Percentiles rank a stretch among this genome's conserved stretches.
phyloP scores from a whole-genome alignment of 1,140 invertebrate genomes.

The Diplogasteroides magnus region DNA sequence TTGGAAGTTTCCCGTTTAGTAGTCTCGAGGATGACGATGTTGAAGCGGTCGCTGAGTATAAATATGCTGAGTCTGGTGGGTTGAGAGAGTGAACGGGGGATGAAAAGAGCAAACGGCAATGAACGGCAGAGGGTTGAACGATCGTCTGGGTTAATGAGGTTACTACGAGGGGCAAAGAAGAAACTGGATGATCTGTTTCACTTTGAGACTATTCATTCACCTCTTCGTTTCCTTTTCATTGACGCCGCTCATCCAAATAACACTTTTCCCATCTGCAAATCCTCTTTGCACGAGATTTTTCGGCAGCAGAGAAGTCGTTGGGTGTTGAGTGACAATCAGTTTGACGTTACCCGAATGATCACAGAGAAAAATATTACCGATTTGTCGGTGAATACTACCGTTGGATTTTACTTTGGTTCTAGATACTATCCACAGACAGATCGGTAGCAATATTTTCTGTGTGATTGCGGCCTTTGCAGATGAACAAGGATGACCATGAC shows the following conservation, averaged over 20 bases:
- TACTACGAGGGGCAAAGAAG: background rate
- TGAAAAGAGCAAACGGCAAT: background rate
- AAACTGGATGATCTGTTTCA: too few species aligned
- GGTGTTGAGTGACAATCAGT: background rate
- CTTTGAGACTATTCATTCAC: too few species aligned
- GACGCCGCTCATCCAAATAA: background rate
- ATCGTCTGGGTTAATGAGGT: background rate
- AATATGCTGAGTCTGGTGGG: background rate
- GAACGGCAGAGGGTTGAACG: background rate
- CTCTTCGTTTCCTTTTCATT: background rate
- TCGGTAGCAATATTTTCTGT: background rate
- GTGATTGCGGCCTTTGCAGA: too few species aligned
- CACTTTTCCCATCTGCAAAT: too few species aligned
- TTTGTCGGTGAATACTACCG: background rate
- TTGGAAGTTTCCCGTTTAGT: too few species aligned
- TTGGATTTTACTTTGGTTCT: background rate
- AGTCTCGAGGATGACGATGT: background rate
- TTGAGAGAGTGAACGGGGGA: background rate
- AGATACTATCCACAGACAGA: background rate
- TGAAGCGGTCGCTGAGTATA: background rate
- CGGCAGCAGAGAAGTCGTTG: background rate
- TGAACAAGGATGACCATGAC: constrained; percentile 36
- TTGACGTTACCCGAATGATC: background rate
- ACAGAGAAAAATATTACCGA: background rate
- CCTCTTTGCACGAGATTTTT: too few species aligned